Conservation (phyloP, 1,140 invertebrate genomes). For the Phocides pigmalion region DNA sequence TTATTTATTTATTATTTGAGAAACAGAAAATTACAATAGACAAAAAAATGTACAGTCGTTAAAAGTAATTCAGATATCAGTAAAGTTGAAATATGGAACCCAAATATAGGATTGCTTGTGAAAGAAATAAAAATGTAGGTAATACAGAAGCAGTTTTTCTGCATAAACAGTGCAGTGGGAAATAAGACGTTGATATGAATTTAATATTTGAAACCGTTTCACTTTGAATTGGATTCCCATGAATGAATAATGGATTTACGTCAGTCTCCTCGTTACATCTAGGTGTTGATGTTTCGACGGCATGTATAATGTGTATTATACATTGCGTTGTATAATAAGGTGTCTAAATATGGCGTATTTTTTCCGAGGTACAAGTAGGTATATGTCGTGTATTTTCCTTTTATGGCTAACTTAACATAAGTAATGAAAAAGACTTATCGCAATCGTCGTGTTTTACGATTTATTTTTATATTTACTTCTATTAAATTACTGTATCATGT, state of each 20-base stretch:
- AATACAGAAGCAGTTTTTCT: not conserved
- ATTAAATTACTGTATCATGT: too few species aligned
- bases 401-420: not conserved
- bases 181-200: slow-evolving; percentile 17
- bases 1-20: too few species aligned
- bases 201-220: slow-evolving; percentile 25
- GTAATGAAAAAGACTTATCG: too few species aligned
- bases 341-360: not conserved
- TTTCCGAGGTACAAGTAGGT: not conserved
- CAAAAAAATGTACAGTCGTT: too few species aligned
- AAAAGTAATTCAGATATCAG: too few species aligned
- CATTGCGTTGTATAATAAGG: not conserved
- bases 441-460: too few species aligned
- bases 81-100: too few species aligned
- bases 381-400: not conserved
- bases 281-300: slow-evolving; percentile 24
- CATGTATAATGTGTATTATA: slow-evolving; percentile 17
- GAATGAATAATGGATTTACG: slow-evolving; percentile 25
- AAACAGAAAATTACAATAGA: too few species aligned
- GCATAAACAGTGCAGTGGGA: not conserved
- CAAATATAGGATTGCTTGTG: too few species aligned
- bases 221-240: slow-evolving; percentile 15
- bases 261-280: not conserved
- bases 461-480: too few species aligned
- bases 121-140: too few species aligned